Base-by-base conservation (phyloP, 2,888 invertebrate genomes). In the Aleiodes alternator region DNA sequence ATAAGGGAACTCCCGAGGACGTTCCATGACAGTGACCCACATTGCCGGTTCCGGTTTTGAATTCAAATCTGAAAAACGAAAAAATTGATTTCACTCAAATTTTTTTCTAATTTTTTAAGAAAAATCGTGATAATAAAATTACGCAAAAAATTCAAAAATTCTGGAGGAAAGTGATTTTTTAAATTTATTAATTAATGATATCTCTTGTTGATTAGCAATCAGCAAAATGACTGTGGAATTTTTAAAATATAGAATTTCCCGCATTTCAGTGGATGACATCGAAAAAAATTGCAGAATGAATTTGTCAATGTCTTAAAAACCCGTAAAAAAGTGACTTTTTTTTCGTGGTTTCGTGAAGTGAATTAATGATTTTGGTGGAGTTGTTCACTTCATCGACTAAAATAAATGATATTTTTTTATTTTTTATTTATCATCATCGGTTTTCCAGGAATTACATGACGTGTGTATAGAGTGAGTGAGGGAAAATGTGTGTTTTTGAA, bases 11-110 rank as follows among this genome's bases (percentile, higher is more conserved):
- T 51, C 61, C 38, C 66, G 23, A 72, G 55, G 64, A 56, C 71
- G 56, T 43, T 50, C 48, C 64, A 68, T 76, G 86, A 85, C 84
- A 87, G 85, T 87, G 87, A 86, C 87, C 87, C 79, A 87, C 80
- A 29, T 87, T 85, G 78, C 80, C 80, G 80, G 76, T 81, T 80
- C 80, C 82, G 83, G 82, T 82, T 82, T n/a, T 8, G n/a, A 34
- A 12, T 57, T 23, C 1, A 57, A 57, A 29, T 8, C 0, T 2
- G 0, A 29, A 38, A n/a, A n/a, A n/a, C n/a, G n/a, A n/a, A n/a
- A 59, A 59, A 59, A n/a, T 1, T 0, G 43, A 9, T 43, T 43
- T 9, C 9, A 43, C 4, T 43, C 0, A 8, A 8, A 43, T 11
- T 43, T 11, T 59, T 59, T 12, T 59, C n/a, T 4, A 38, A 3